phyloP scores from a whole-genome alignment of 2,888 invertebrate species.

The Aromia moschata region DNA sequence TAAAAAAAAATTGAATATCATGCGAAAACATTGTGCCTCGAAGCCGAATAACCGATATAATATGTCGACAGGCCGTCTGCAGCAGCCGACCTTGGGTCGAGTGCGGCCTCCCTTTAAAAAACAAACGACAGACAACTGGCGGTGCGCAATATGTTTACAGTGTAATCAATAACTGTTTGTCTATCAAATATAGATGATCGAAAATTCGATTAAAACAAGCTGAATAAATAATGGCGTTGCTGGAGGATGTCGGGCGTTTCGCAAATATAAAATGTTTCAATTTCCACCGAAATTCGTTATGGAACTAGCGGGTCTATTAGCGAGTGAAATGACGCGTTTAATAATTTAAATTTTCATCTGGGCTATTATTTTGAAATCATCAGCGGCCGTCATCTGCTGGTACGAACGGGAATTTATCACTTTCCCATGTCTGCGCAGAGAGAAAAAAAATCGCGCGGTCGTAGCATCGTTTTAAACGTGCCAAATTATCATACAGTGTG shows the following conservation, averaged over 20 bases:
- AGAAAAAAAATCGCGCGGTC: too few relatives aligned
- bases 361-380: conserved; percentile 33
- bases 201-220: conserved; percentile 48
- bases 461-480: too few relatives aligned
- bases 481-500: too few relatives aligned
- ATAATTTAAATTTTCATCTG: conserved; percentile 44
- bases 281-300: conserved; percentile 40
- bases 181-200: conserved; percentile 48
- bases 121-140: conserved; percentile 40
- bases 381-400: conserved; percentile 2
- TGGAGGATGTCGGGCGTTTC: conserved; percentile 37
- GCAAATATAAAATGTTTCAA: conserved; percentile 44
- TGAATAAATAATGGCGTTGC: conserved; percentile 45
- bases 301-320: conserved; percentile 34
- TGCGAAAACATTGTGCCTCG: too few relatives aligned
- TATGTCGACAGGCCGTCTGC: too few relatives aligned
- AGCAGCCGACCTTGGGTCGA: too few relatives aligned
- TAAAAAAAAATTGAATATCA: too few relatives aligned
- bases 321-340: conserved; percentile 42
- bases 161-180: conserved; percentile 46
- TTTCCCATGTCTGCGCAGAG: too few relatives aligned
- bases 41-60: too few relatives aligned
- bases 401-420: too few relatives aligned
- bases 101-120: too few relatives aligned
- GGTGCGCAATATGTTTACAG: conserved; percentile 44